Percentiles rank a stretch among this genome's conserved stretches.
These are phyloP conservation scores for Aspidapion aeneum DNA, from an alignment of 2,888 invertebrate species.

Conservation along the genomic window DNA sequence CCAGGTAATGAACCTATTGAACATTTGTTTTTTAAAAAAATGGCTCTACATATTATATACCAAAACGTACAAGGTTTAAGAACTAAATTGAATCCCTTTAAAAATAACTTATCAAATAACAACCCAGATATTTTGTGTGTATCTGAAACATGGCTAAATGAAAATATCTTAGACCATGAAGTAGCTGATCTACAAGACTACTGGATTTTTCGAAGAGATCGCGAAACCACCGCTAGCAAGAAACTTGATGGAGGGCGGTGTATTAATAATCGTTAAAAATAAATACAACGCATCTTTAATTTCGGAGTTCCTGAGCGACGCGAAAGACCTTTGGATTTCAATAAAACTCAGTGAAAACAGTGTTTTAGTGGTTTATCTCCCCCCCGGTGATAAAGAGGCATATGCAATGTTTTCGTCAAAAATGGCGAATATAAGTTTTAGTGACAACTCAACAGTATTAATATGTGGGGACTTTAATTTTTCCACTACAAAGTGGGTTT, in stretches of 20 bases:
- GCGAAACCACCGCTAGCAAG: slow-evolving; percentile 5
- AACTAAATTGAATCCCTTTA: slow-evolving; percentile 7
- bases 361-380: slow-evolving; percentile 3
- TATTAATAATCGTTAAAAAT: slow-evolving; percentile 11
- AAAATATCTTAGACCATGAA: slow-evolving; percentile 11
- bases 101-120: slow-evolving; percentile 12
- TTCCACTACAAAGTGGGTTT: not conserved
- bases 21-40: slow-evolving; percentile 2
- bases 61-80: slow-evolving; percentile 4
- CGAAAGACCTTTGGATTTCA: slow-evolving; percentile 7
- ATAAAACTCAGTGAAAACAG: not conserved
- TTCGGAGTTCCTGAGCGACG: slow-evolving; percentile 8
- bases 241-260: slow-evolving; percentile 13
- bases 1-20: not conserved
- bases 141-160: slow-evolving; percentile 14
- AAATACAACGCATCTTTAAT: slow-evolving; percentile 5
- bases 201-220: slow-evolving; percentile 13
- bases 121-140: slow-evolving; percentile 11
- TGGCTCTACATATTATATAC: slow-evolving; percentile 11
- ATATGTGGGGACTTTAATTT: not conserved
- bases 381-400: slow-evolving; percentile 8
- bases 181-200: slow-evolving; percentile 12
- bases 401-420: slow-evolving; percentile 2
- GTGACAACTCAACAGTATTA: slow-evolving; percentile 1
- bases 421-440: not conserved